Percentiles rank a stretch among this genome's conserved stretches.
Evolutionary conservation across 1,140 invertebrate genomes (phyloP).

Genomic region (Pomacea maculata): DNA sequence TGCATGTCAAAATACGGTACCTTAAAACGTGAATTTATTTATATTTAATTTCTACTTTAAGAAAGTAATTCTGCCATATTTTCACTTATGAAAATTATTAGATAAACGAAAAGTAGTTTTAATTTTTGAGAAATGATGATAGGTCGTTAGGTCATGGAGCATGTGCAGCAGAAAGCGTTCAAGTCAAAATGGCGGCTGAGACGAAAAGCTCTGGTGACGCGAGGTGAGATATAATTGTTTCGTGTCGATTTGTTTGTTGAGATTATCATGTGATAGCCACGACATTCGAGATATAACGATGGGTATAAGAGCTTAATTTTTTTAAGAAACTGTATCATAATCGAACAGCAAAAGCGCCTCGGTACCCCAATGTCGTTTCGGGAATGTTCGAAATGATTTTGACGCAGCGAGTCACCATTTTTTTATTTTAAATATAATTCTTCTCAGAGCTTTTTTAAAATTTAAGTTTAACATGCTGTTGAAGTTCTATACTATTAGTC

Average conservation of each 20-base stretch:
- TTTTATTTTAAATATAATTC: too few species aligned
- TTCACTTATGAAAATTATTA: neutral
- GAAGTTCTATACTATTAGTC: too few species aligned
- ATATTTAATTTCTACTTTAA: neutral
- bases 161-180: conserved; percentile 3
- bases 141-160: neutral
- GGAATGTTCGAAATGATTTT: too few species aligned
- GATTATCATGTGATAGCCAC: neutral
- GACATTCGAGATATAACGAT: neutral
- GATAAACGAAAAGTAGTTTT: too few species aligned
- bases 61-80: neutral
- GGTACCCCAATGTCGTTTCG: too few species aligned
- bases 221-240: neutral
- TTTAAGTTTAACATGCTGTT: too few species aligned
- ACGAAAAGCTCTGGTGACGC: conserved; percentile 7
- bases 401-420: too few species aligned
- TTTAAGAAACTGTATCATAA: too few species aligned
- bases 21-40: neutral
- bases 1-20: neutral
- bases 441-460: too few species aligned
- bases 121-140: neutral
- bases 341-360: too few species aligned
- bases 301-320: too few species aligned
- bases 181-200: conserved; percentile 2
- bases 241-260: neutral